These are phyloP conservation scores for Rafetus swinhoei DNA, from an alignment of 2,113 vertebrate genomes.

Conservation along the genomic window DNA sequence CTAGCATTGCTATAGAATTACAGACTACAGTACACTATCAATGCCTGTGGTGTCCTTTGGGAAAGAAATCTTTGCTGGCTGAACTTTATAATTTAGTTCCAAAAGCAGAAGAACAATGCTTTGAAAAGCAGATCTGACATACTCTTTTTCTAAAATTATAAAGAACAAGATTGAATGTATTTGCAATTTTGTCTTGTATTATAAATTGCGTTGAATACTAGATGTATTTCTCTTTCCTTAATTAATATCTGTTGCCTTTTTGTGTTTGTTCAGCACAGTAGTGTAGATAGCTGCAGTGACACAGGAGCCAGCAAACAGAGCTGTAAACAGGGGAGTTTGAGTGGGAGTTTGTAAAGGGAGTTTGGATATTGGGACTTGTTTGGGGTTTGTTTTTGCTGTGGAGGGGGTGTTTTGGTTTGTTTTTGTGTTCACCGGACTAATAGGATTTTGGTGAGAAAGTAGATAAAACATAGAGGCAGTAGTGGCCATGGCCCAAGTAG, in stretches of 20 bases:
- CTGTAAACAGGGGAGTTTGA: too few relatives aligned
- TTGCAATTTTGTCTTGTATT: constrained; percentile 13
- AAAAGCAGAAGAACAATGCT: constrained; percentile 69
- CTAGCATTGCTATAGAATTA: constrained; percentile 68
- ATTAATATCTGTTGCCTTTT: constrained; percentile 35
- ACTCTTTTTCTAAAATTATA: not conserved
- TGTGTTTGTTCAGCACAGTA: constrained; percentile 16
- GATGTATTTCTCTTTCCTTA: constrained; percentile 23
- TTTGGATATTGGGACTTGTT: too few relatives aligned
- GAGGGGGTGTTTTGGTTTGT: too few relatives aligned
- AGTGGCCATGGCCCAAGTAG: too few relatives aligned
- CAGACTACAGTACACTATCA: constrained; percentile 45
- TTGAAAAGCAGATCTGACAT: constrained; percentile 1
- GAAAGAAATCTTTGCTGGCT: constrained; percentile 56
- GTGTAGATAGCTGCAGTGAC: too few relatives aligned
- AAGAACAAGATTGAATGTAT: constrained; percentile 41
- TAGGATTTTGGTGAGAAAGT: too few relatives aligned
- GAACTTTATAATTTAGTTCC: constrained; percentile 68
- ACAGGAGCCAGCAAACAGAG: too few relatives aligned
- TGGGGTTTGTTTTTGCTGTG: too few relatives aligned
- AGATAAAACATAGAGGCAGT: too few relatives aligned
- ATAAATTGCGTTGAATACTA: constrained; percentile 49
- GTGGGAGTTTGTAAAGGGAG: too few relatives aligned
- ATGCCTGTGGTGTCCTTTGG: constrained; percentile 52
- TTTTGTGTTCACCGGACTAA: too few relatives aligned